Base-by-base conservation (phyloP, 35 echinoderm and acorn worm genomes). In the Patiria miniata region DNA sequence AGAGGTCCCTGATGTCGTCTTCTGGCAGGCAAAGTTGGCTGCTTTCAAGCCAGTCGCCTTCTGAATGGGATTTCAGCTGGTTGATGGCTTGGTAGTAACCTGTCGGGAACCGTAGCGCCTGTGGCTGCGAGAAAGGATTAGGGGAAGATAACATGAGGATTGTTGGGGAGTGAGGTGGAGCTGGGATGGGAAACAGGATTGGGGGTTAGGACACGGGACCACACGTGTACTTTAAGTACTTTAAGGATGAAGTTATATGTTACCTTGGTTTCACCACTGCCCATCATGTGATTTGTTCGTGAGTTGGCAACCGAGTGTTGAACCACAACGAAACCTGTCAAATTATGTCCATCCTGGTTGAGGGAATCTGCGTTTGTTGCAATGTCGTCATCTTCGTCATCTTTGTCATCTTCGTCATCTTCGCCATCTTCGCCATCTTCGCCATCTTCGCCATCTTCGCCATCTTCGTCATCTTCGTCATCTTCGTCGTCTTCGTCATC, bases 231-330 rank as follows among this genome's bases (percentile, higher is more conserved):
- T 47, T 12, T 6, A 47, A 6, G 42, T 4, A 47, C 4, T 12
- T 6, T 6, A 47, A 47, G 42, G 42, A 47, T 47, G 42, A 47
- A 30, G 19, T 33, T 38, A 40, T 89, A 91, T 82, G 68, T 79
- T n/a, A n/a, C 26, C 65, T 73, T 73, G 65, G 65, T 73, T 22
- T 8, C 10, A 30, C 42, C 4, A 12, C 42, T 47, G 65, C 26
- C 34, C 89, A 91, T 91, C 89, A 91, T 91, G 83, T 86, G 89
- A 26, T 81, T 73, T 30, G 37, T 9, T 28, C 58, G 26, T 39
- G 83, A 22, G 44, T 79, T 86, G 65, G 26, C 34, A 3, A 84
- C 17, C 47, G 47, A 65, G 47, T 52, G 38, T 18, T 39, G 7
- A 39, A 81, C 78, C 5, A 47, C 39, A 29, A 76, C 83, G 29